Base-by-base conservation (phyloP, 1,140 invertebrate genomes). In the Trichogramma pretiosum region DNA sequence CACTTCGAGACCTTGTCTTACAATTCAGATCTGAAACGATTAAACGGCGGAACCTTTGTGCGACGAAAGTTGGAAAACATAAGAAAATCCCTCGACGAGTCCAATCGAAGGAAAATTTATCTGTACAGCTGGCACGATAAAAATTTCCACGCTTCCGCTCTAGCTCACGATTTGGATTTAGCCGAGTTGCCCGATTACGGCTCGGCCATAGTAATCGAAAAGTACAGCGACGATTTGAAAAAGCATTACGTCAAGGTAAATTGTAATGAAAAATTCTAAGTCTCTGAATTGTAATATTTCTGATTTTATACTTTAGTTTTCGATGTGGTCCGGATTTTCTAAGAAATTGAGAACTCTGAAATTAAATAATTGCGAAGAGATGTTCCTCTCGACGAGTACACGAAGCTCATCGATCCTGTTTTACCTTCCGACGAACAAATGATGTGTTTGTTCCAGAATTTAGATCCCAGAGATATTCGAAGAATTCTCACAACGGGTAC, bases 391-490 rank as follows among this genome's bases (percentile, higher is more conserved):
- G 13, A 36, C 4, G 18, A 36, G 3, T 45, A 45, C 13, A 13
- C 36, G 16, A 26, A 45, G 13, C 17, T 24, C n/a, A n/a, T 45
- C 1, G 11, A 26, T 11, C 23, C 32, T 26, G 10, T 36, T 4
- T 36, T 45, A 16, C 43, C 43, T 9, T 24, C 43, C n/a, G 32
- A 36, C 19, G 43, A 45, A 2, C 33, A 45, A 5, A 45, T 45
- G 43, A 8, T 35, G 2, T 45, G 43, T 28, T n/a, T 45, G 14
- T 36, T 17, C n/a, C 9, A 45, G 18, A 45, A 45, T 28, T 24
- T 36, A 18, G 7, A 35, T 10, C 32, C 34, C 5, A 19, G 19
- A 36, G 14, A 36, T 9, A 10, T 45, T 2, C n/a, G 36, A 26
- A 36, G 14, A 11, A 36, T 45, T 24, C 26, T 45, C 2, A 45